Base-by-base conservation (phyloP, 2,797 vertebrate species). In the Micrastur ruficollis region DNA sequence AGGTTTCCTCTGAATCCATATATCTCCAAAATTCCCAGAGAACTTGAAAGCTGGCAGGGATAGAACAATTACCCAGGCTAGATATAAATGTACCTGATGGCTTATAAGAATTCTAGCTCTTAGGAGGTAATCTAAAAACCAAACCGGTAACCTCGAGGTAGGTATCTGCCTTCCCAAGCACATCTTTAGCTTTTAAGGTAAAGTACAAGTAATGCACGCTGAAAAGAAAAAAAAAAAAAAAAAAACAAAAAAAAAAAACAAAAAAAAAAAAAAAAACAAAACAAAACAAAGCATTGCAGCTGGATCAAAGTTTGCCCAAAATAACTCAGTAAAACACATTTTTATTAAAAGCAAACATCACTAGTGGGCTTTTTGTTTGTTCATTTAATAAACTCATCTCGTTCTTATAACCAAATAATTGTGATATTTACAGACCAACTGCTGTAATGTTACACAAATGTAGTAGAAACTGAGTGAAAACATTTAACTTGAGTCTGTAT, bases 351-450 rank as follows among this genome's bases (percentile, higher is more conserved):
- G 3, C 5, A 89, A 84, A 32, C 14, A 47, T 10, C 23, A 26
- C 7, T 12, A 49, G 7, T 22, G 12, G 2, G 0, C 0, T 15
- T 17, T 52, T 14, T 34, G 2, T 12, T 50, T 10, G 3, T 34
- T 53, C 75, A 42, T 67, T 46, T 8, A 59, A 50, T 14, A 36
- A 90, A 78, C 2, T 21, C 36, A 38, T 34, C 12, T 11, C 20
- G 7, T 61, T 80, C n/a, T 52, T 66, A 27, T 13, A 61, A 63
- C 2, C 13, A 89, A 83, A 47, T 34, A 68, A 78, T 14, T 13
- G 4, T 49, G 27, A 25, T 34, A 40, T 62, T 91, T 68, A 29
- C 32, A 50, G 19, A 50, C 5, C 16, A 90, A 6, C 9, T 26
- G n/a, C 19, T 55, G 27, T 3, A 46, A 56, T 0, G 0, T 8